Base-by-base conservation (phyloP, 2,113 vertebrate genomes). In the Heterotis niloticus region DNA sequence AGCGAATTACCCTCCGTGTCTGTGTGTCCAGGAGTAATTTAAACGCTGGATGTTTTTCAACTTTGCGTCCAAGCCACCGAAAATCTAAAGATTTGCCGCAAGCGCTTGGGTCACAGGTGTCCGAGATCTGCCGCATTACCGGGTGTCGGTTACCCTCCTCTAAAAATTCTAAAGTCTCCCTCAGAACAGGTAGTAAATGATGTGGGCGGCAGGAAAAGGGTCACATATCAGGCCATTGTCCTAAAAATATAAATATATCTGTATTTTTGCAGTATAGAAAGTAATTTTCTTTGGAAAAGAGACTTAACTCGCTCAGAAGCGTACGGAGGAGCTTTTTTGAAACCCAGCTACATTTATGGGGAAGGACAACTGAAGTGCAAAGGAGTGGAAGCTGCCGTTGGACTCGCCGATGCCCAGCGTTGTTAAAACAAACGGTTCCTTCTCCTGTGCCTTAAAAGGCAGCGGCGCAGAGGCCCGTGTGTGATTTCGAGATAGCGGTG, bases 371-470 rank as follows among this genome's bases (percentile, higher is more conserved):
- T 12, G 44, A 69, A 28, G 1, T 64, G 29, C 5, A 20, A 64
- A 64, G 23, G 1, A 5, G 5, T 44, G 34, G 34, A 66, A 24
- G 65, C 17, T 5, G 44, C 26, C 65, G 34, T 65, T 20, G 66
- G 54, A 23, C 18, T 14, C n/a, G 34, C 68, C n/a, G 14, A 24
- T 5, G 13, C 0, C 23, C 60, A 74, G 34, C 11, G 16, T 57
- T 56, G 51, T 5, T 68, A 54, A 74, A 78, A 69, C 69, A 60
- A 68, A 68, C 29, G n/a, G 60, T 52, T 54, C 12, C 23, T 51
- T 64, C 57, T 76, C 74, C 59, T 5, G 23, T 76, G 62, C 59
- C 34, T 12, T 52, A 52, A 52, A 44, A 44, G 34, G 34, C 7
- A 2, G 7, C 34, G 52, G 16, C 62, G 51, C 62, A 29, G 62